phyloP scores from a whole-genome alignment of 2,888 invertebrate species.

The Notodonta dromedarius region DNA sequence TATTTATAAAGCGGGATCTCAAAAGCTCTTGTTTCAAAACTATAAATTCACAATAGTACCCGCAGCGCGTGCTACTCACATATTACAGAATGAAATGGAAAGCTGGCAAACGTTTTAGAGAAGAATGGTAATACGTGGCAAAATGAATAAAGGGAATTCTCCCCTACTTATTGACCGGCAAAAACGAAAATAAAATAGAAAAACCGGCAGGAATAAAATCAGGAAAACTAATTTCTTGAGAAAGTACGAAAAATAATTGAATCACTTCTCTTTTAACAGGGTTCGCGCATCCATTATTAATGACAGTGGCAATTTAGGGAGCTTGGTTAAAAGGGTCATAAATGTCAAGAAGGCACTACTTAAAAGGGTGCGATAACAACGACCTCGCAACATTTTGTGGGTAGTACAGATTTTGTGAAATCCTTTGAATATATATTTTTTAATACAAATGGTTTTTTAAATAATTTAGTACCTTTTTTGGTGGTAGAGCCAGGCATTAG shows the following conservation, averaged over 20 bases:
- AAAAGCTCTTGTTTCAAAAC: constrained; percentile 10
- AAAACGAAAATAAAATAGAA: background rate
- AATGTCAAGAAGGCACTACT: constrained; percentile 27
- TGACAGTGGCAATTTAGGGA: constrained; percentile 17
- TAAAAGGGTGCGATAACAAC: background rate
- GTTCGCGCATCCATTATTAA: constrained; percentile 15
- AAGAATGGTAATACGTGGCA: constrained; percentile 10
- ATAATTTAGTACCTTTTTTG: background rate
- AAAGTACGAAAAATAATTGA: constrained; percentile 6
- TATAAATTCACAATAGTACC: constrained; percentile 6
- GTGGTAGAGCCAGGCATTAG: too few species aligned
- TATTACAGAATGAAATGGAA: constrained; percentile 11
- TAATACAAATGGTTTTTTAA: background rate
- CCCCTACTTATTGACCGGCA: background rate
- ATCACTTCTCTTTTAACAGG: background rate
- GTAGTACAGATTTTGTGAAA: background rate
- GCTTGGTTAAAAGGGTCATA: constrained; percentile 26
- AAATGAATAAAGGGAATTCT: constrained; percentile 8
- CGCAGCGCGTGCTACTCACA: constrained; percentile 12
- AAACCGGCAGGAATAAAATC: background rate
- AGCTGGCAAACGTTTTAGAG: constrained; percentile 9
- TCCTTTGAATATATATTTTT: background rate
- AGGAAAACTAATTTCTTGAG: constrained; percentile 1
- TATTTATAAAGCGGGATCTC: background rate
- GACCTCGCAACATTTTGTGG: background rate